Percentiles rank a stretch among this genome's conserved stretches.
These are phyloP conservation scores for Sebastes minor DNA, from an alignment of 2,797 vertebrate genomes.

Conservation along the genomic window DNA sequence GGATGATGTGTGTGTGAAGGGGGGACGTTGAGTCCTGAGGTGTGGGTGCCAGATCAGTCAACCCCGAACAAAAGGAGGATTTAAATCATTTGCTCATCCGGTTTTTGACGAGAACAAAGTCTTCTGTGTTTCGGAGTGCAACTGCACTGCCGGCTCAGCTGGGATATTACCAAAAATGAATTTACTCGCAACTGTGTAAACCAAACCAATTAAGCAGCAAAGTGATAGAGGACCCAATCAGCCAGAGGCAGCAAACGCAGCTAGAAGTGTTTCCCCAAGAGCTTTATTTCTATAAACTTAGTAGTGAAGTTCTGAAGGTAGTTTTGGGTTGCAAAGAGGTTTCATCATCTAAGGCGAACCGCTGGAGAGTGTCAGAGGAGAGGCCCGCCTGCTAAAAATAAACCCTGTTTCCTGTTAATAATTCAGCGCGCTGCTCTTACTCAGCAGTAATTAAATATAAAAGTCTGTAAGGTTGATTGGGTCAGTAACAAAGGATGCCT, in stretches of 20 bases:
- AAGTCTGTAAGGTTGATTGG: conserved; percentile 81
- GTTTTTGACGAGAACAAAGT: conserved; percentile 58
- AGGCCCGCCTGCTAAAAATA: conserved; percentile 76
- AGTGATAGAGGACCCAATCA: conserved; percentile 46
- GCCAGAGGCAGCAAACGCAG: conserved; percentile 30
- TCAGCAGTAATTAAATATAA: conserved; percentile 82
- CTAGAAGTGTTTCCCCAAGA: conserved; percentile 44
- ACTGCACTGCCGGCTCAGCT: conserved; percentile 23
- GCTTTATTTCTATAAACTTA: conserved; percentile 56
- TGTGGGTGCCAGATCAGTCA: conserved; percentile 67
- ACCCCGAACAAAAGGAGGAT: conserved; percentile 66
- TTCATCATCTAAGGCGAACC: conserved; percentile 75
- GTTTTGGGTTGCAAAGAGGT: conserved; percentile 72
- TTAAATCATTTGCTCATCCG: conserved; percentile 71
- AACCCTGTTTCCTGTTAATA: conserved; percentile 76
- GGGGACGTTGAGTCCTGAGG: conserved; percentile 32
- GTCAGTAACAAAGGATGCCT: conserved; percentile 73
- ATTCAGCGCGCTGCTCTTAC: conserved; percentile 77
- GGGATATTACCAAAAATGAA: conserved; percentile 51
- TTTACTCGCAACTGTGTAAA: conserved; percentile 54
- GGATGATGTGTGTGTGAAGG: background rate
- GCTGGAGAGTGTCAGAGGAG: conserved; percentile 72
- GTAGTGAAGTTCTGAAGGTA: conserved; percentile 60
- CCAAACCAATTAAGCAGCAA: conserved; percentile 62
- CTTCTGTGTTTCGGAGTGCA: conserved; percentile 33